Percentiles rank a stretch among this genome's conserved stretches.
phyloP scores from a whole-genome alignment of 2,797 vertebrate genomes.

The Coluber constrictor region DNA sequence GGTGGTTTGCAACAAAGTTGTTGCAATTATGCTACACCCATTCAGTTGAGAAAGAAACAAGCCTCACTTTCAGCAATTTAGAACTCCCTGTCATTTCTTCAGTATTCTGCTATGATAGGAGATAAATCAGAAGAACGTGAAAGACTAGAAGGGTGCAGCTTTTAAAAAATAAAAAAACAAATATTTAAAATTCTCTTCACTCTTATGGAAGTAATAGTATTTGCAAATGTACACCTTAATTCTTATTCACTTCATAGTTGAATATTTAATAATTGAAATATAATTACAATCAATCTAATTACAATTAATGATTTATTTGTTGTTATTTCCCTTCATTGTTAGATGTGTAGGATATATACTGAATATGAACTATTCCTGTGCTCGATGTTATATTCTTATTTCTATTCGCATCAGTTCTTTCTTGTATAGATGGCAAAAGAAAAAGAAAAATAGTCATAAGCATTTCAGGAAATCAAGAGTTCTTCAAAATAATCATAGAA shows the following conservation, averaged over 20 bases:
- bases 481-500: neutral
- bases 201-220: neutral
- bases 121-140: neutral
- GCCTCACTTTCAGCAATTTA: neutral
- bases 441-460: neutral
- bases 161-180: neutral
- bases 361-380: neutral
- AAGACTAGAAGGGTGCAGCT: neutral
- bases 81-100: neutral
- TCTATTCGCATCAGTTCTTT: neutral
- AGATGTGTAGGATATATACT: neutral
- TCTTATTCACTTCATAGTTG: neutral
- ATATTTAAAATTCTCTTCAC: neutral
- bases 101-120: neutral
- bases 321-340: neutral
- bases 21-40: conserved; percentile 84
- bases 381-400: neutral
- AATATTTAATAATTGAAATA: conserved; percentile 12
- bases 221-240: neutral
- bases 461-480: neutral
- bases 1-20: conserved; percentile 95
- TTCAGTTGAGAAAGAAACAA: conserved; percentile 75
- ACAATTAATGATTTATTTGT: neutral
- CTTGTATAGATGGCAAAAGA: neutral
- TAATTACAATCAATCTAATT: neutral